These are phyloP conservation scores for Phacellophora camtschatica DNA, from an alignment of 30 jellyfish, hydroid and myxozoan genomes.

Conservation along the genomic window DNA sequence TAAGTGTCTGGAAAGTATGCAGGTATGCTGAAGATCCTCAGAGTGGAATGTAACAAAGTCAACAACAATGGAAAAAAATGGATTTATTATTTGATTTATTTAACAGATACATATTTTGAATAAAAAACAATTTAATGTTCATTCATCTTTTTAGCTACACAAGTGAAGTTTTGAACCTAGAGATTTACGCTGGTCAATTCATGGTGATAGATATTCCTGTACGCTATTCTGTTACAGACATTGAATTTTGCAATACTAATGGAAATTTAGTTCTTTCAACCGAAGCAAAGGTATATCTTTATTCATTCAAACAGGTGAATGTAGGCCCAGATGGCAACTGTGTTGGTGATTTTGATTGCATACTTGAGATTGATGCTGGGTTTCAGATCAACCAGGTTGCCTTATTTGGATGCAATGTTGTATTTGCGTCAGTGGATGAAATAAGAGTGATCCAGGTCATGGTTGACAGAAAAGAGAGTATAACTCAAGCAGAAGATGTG, in stretches of 20 bases:
- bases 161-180: conserved; percentile 12
- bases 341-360: conserved; percentile 65
- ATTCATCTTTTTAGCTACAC: conserved; percentile 29
- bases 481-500: conserved; percentile 90
- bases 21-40: no score
- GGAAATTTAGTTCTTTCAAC: conserved; percentile 86
- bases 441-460: conserved; percentile 63
- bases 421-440: conserved; percentile 80
- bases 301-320: conserved; percentile 22
- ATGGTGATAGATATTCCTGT: conserved; percentile 74
- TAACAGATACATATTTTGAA: no score
- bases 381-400: conserved; percentile 56
- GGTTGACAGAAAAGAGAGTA: conserved; percentile 41
- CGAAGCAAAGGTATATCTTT: conserved; percentile 62
- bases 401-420: conserved; percentile 41
- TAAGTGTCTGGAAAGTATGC: no score
- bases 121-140: no score
- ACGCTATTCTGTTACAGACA: conserved; percentile 70
- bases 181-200: conserved; percentile 30
- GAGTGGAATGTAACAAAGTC: no score
- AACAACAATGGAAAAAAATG: no score
- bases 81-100: no score
- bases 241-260: conserved; percentile 64
- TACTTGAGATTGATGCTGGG: conserved; percentile 69
- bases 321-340: background rate